A percentile compares a stretch with the other conserved stretches of the same genome.
phyloP scores from a whole-genome alignment of 2,888 invertebrate genomes.

The Parnassius orleans region DNA sequence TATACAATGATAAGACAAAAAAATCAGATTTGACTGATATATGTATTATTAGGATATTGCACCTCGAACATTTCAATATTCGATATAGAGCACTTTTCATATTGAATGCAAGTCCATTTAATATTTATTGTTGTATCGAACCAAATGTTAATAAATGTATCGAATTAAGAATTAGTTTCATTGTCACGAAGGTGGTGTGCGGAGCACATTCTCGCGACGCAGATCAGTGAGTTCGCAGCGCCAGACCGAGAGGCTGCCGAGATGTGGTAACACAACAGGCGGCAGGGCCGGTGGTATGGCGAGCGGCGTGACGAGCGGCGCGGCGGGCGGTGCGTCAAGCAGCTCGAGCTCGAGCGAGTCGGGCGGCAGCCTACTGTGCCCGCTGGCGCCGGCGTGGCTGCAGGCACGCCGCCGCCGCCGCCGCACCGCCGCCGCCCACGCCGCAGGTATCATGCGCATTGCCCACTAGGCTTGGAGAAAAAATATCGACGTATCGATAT shows the following conservation, averaged over 20 bases:
- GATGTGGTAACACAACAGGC: slow-evolving; percentile 20
- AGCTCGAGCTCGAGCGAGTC: slow-evolving; percentile 62
- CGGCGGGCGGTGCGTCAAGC: slow-evolving; percentile 33
- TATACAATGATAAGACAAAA: slow-evolving; percentile 4
- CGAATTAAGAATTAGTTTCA: slow-evolving; percentile 43
- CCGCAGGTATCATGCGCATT: slow-evolving; percentile 30
- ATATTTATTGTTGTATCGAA: background rate
- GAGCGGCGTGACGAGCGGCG: slow-evolving; percentile 47
- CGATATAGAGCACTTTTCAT: slow-evolving; percentile 15
- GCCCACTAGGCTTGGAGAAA: background rate
- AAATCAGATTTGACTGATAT: background rate
- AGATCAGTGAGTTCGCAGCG: slow-evolving; percentile 4
- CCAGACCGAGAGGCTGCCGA: background rate
- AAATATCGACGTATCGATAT: no score
- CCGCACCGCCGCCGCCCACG: slow-evolving; percentile 37
- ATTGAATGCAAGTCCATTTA: slow-evolving; percentile 1
- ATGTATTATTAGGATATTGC: background rate
- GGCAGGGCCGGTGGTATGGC: slow-evolving; percentile 32
- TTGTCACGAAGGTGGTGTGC: slow-evolving; percentile 44
- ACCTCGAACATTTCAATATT: background rate
- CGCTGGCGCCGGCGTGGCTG: slow-evolving; percentile 66
- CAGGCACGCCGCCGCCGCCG: slow-evolving; percentile 51
- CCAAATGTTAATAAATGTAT: slow-evolving; percentile 37
- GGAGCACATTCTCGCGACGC: slow-evolving; percentile 14
- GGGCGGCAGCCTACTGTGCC: slow-evolving; percentile 57